A percentile compares a stretch with the other conserved stretches of the same genome.
Conservation (phyloP, 2,113 vertebrate genomes). For the Ochotona curzoniae region DNA sequence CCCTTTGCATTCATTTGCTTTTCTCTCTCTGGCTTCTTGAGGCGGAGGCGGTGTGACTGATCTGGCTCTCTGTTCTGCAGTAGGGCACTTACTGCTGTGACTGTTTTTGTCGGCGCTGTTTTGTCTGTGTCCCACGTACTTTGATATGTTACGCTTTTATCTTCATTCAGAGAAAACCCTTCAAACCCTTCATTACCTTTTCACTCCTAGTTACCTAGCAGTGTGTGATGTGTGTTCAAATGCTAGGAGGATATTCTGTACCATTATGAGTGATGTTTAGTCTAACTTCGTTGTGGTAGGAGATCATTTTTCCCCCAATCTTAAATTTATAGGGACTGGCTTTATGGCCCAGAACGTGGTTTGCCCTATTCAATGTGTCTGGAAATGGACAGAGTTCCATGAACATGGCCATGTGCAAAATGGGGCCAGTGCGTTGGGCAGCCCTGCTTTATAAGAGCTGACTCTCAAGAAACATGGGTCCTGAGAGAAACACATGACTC, state of each 20-base stretch:
- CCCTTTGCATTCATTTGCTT: neutral
- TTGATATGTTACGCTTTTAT: neutral
- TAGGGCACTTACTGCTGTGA: neutral
- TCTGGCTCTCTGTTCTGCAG: neutral
- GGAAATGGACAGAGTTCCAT: too few species aligned
- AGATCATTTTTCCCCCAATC: neutral
- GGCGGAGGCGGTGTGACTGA: neutral
- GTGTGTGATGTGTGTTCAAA: slow-evolving; percentile 4
- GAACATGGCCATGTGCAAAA: too few species aligned
- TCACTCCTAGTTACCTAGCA: neutral
- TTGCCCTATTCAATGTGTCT: neutral
- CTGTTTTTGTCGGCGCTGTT: neutral
- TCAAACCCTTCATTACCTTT: neutral
- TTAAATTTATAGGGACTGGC: neutral
- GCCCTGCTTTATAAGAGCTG: too few species aligned
- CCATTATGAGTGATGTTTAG: neutral
- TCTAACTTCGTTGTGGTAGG: neutral
- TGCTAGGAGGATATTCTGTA: neutral
- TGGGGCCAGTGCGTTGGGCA: too few species aligned
- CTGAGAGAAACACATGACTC: too few species aligned
- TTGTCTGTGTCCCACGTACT: neutral
- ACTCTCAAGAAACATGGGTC: too few species aligned
- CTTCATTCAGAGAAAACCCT: neutral
- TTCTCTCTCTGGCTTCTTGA: neutral
- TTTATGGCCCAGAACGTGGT: neutral